Evolutionary conservation across 2,888 invertebrate genomes (phyloP).

Genomic region (Onthophagus sagittarius): DNA sequence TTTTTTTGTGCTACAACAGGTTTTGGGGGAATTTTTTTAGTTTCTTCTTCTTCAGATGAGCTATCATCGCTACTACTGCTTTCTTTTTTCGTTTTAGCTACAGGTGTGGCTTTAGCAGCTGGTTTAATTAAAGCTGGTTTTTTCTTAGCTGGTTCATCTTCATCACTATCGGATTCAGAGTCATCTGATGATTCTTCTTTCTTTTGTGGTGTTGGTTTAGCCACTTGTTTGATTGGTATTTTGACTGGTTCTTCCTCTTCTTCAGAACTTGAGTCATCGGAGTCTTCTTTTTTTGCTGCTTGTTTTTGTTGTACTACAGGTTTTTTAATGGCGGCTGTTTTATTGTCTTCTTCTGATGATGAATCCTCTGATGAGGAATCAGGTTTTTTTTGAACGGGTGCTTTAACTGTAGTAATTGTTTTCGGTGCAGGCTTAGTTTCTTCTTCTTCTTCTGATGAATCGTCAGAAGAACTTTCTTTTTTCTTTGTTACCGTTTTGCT

Average conservation of each 20-base stretch:
- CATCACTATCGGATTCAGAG: conserved; percentile 43
- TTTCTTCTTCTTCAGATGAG: conserved; percentile 37
- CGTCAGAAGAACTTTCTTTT: conserved; percentile 32
- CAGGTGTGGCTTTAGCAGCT: conserved; percentile 20
- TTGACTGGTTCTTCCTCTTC: conserved; percentile 33
- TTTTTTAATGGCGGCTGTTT: conserved; percentile 24
- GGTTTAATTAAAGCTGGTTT: conserved; percentile 28
- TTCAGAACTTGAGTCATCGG: conserved; percentile 38
- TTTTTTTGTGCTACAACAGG: conserved; percentile 25
- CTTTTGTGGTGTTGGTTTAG: conserved; percentile 13
- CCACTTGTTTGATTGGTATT: conserved; percentile 16
- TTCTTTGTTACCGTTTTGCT: conserved; percentile 26
- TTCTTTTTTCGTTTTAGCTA: conserved; percentile 34
- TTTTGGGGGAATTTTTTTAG: conserved; percentile 30
- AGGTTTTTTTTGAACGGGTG: conserved; percentile 15
- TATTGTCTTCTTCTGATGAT: conserved; percentile 37
- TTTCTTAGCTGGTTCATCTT: conserved; percentile 34
- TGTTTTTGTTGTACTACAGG: not conserved
- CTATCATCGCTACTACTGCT: conserved; percentile 43
- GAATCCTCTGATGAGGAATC: conserved; percentile 37
- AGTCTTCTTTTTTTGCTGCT: conserved; percentile 26
- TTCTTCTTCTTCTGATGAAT: conserved; percentile 19
- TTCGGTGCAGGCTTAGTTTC: conserved; percentile 22
- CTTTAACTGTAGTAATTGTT: not conserved
- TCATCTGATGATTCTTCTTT: conserved; percentile 28